These are phyloP conservation scores for Lepidostoma basale DNA, from an alignment of 1,140 invertebrate species.

Conservation along the genomic window DNA sequence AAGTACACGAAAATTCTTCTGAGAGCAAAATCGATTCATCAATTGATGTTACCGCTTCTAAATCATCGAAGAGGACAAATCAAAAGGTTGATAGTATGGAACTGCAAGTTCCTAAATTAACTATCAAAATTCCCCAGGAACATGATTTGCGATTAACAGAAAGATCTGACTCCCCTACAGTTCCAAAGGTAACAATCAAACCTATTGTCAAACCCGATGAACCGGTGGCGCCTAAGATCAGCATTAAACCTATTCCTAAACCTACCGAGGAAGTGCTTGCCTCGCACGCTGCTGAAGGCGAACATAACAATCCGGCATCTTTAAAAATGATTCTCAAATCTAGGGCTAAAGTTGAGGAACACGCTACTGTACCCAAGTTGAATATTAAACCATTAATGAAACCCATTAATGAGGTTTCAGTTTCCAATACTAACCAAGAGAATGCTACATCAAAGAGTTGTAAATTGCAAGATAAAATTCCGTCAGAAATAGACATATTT, in stretches of 20 bases:
- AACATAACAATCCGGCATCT: conserved; percentile 41
- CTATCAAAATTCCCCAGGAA: conserved; percentile 50
- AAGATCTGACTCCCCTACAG: conserved; percentile 50
- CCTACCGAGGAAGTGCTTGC: conserved; percentile 48
- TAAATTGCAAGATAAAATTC: conserved; percentile 1
- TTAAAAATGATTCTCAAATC: conserved; percentile 17
- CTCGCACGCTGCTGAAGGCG: not conserved
- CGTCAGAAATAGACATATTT: not conserved
- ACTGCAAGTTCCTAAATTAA: conserved; percentile 56
- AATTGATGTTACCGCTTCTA: conserved; percentile 48
- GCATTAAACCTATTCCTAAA: conserved; percentile 41
- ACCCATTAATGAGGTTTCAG: conserved; percentile 46
- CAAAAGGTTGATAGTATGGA: conserved; percentile 52
- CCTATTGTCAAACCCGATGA: conserved; percentile 56
- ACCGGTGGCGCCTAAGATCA: conserved; percentile 20
- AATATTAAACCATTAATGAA: conserved; percentile 51
- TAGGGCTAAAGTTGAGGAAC: conserved; percentile 7
- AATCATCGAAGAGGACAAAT: conserved; percentile 55
- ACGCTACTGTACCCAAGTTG: conserved; percentile 8
- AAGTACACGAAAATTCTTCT: not conserved
- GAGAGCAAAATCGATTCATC: conserved; percentile 23
- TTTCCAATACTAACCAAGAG: not conserved
- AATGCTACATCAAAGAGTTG: conserved; percentile 10
- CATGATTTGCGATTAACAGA: conserved; percentile 50
- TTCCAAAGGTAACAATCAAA: conserved; percentile 59